A percentile compares a stretch with the other conserved stretches of the same genome.
Evolutionary conservation across 2,888 invertebrate genomes (phyloP).

Genomic region (Tipula lateralis): DNA sequence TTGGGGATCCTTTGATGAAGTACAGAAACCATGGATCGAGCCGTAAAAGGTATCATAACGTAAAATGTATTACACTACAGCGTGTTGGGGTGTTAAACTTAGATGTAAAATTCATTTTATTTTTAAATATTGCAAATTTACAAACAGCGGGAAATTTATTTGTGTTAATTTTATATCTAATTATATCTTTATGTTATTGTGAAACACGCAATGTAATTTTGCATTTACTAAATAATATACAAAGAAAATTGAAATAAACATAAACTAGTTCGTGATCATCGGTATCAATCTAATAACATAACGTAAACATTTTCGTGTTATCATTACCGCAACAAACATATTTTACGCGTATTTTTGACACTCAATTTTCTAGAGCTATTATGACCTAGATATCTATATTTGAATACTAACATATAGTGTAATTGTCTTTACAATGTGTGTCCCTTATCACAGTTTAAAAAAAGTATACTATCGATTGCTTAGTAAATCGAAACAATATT

Average conservation of each 20-base stretch:
- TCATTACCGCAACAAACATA: too few species aligned
- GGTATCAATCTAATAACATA: not conserved
- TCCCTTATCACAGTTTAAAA: too few species aligned
- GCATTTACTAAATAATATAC: not conserved
- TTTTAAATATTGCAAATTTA: too few species aligned
- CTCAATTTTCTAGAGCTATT: too few species aligned
- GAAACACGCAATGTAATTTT: not conserved
- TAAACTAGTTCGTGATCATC: not conserved
- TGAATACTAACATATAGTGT: not conserved
- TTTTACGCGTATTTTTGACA: not conserved
- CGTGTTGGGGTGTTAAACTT: too few species aligned
- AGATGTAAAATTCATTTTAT: too few species aligned
- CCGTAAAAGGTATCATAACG: too few species aligned
- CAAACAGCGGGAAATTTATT: too few species aligned
- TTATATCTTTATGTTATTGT: not conserved
- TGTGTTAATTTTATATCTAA: not conserved
- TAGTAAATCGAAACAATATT: not conserved
- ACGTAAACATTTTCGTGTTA: not conserved
- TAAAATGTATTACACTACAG: too few species aligned
- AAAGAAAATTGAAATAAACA: not conserved
- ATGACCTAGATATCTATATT: not conserved
- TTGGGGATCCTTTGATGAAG: too few species aligned
- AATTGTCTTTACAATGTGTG: not conserved
- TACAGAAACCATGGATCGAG: too few species aligned
- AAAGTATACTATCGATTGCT: not conserved